A percentile compares a stretch with the other conserved stretches of the same genome.
Evolutionary conservation across 64 coral and sea anemone genomes (phyloP).

Genomic region (Actinia tenebrosa): DNA sequence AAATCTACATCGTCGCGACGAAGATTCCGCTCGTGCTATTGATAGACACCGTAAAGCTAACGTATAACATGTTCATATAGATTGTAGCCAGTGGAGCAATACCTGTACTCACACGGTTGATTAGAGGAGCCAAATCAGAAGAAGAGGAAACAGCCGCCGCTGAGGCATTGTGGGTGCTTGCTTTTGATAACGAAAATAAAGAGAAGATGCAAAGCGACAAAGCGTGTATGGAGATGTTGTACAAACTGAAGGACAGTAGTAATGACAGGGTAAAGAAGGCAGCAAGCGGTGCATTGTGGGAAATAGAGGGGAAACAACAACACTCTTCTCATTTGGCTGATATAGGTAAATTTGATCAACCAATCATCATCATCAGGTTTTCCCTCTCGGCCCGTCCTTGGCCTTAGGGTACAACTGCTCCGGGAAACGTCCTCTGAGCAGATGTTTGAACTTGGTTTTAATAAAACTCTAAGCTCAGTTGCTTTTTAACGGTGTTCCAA

Average conservation of each 20-base stretch:
- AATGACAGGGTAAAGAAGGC: conserved; percentile 49
- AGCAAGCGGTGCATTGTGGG: conserved; percentile 67
- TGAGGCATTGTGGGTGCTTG: conserved; percentile 56
- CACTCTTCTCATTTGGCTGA: neutral
- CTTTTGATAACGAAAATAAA: conserved; percentile 64
- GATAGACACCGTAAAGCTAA: too few species aligned
- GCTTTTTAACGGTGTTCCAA: neutral
- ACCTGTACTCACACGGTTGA: conserved; percentile 34
- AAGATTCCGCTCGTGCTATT: too few species aligned
- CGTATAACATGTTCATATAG: neutral
- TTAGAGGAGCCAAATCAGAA: conserved; percentile 30
- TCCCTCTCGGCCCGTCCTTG: too few species aligned
- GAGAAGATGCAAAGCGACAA: conserved; percentile 30
- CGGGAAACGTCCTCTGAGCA: too few species aligned
- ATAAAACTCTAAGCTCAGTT: neutral
- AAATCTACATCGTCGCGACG: too few species aligned
- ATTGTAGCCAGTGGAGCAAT: conserved; percentile 55
- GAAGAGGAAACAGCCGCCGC: conserved; percentile 30
- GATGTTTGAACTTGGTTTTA: too few species aligned
- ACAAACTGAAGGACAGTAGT: conserved; percentile 27
- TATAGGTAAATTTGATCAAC: neutral
- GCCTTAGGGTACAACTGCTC: too few species aligned
- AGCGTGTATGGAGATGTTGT: conserved; percentile 8
- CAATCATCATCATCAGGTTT: too few species aligned
- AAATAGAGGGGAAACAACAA: conserved; percentile 57